These are phyloP conservation scores for Mantis religiosa DNA, from an alignment of 2,888 invertebrate species.

Conservation along the genomic window DNA sequence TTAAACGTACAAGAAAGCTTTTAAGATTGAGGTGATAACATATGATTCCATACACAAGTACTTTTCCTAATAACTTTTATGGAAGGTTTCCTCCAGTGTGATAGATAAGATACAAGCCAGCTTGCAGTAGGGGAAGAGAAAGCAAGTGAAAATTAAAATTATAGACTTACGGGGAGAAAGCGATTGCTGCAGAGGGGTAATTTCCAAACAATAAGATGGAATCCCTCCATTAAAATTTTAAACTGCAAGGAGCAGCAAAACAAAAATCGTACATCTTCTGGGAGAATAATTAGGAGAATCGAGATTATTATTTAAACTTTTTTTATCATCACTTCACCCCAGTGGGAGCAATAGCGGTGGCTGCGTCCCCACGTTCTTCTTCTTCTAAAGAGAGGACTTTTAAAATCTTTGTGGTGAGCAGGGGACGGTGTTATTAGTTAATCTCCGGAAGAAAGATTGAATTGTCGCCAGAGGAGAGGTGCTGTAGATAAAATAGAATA, in stretches of 20 bases:
- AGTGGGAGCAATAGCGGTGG: not conserved
- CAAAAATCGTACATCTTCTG: not conserved
- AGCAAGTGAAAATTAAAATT: too few relatives aligned
- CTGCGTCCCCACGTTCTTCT: not conserved
- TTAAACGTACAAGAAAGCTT: too few relatives aligned
- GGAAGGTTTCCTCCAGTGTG: too few relatives aligned
- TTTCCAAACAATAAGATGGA: not conserved
- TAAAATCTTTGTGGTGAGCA: not conserved
- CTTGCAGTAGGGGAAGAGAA: too few relatives aligned
- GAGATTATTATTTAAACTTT: conserved; percentile 2
- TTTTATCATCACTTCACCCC: not conserved
- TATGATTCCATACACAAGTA: too few relatives aligned
- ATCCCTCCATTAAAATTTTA: not conserved
- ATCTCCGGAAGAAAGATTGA: not conserved
- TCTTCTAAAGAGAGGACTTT: not conserved
- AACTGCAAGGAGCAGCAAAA: not conserved
- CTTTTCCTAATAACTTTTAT: too few relatives aligned
- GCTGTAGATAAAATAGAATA: not conserved
- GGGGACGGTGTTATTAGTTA: not conserved
- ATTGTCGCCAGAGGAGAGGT: not conserved
- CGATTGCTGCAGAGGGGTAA: not conserved
- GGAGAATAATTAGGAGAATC: not conserved
- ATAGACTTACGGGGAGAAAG: not conserved
- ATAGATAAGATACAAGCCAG: too few relatives aligned
- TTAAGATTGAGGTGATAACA: too few relatives aligned